Evolutionary conservation across 2,797 vertebrate genomes (phyloP), one percentile per base, ranked within the genome.

Genomic region (Odontamblyopus rebecca): DNA sequence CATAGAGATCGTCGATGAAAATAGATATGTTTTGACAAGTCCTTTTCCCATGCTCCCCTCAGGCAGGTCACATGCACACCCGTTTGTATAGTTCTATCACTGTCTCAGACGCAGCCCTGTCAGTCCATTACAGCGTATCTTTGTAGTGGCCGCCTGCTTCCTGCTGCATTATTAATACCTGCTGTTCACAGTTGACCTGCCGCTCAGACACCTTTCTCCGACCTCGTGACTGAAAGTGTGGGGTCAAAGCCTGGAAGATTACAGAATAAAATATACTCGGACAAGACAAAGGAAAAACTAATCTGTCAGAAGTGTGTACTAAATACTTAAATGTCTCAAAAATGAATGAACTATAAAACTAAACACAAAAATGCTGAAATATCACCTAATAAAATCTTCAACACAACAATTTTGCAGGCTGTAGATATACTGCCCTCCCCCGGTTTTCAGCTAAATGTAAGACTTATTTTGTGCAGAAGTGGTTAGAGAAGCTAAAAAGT

Each of bases 131-230:
- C 18, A 71, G 67, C 61, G 53, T 53, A 29, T 68, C 78, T 76
- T 74, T 81, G 83, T 73, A 81, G 79, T 83, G 53, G 72, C 68
- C 68, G 72, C 70, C 63, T 74, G 78, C 79, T 82, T 89, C 82
- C 81, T 71, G 62, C 78, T 91, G 86, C 86, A 92, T 90, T 91
- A 92, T 91, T 92, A 86, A 93, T 85, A 85, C 69, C 76, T 81
- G 85, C 90, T 90, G 89, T 92, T 91, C 86, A 91, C 87, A 87
- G 85, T 82, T 89, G 90, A 90, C 89, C 85, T 91, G 85, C 56
- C 59, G 38, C 81, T 85, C 70, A 75, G 80, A 83, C 76, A 72
- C 78, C n/a, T 71, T 54, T 13, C 3, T 59, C 71, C 35, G 67
- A 26, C 15, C 48, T 69, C 60, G 68, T 77, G 81, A 83, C 63